Base-by-base conservation (phyloP, 1,140 invertebrate species). In the Apis mellifera region DNA sequence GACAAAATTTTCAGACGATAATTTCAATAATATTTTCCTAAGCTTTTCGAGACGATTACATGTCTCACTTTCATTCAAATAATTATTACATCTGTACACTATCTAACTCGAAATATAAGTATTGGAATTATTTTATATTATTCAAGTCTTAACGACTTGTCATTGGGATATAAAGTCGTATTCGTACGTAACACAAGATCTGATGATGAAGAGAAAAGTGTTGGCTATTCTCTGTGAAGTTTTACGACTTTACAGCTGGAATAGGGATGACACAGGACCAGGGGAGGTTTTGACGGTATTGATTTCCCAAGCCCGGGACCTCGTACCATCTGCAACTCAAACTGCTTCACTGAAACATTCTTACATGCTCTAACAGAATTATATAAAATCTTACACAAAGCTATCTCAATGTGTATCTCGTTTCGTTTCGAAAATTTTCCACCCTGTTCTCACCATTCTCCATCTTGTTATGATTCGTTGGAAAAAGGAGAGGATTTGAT, bases 201-300 rank as follows among this genome's bases (percentile, higher is more conserved):
- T 11, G 26, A 15, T 5, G 66, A 78, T 62, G 32, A 23, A 59
- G 11, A 64, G 13, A 42, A 50, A 71, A 23, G 71, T 21, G 17
- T 64, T 75, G n/a, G 2, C 57, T 15, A n/a, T n/a, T 13, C 42
- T 54, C 32, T 12, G 74, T 2, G 59, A 48, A 1, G 42, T 54
- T 42, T 42, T 26, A 48, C 32, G 78, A 81, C 32, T 86, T 69
- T 74, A 62, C 69, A 80, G 81, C 62, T 57, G 50, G 75, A 79
- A 82, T 82, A 78, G 79, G 69, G 32, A 42, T 87, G 82, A 86
- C 79, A 82, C 82, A 85, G 83, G 82, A 89, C 83, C 78, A 89
- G 84, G 86, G 80, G 82, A 73, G 83, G 81, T 91, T 91, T 91
- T 88, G 90, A 87, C 86, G 90, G 90, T 91, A 91, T 91, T 90